Percentiles rank a stretch among this genome's conserved stretches.
Evolutionary conservation across 2,888 invertebrate species (phyloP).

Genomic region (Vanessa cardui): DNA sequence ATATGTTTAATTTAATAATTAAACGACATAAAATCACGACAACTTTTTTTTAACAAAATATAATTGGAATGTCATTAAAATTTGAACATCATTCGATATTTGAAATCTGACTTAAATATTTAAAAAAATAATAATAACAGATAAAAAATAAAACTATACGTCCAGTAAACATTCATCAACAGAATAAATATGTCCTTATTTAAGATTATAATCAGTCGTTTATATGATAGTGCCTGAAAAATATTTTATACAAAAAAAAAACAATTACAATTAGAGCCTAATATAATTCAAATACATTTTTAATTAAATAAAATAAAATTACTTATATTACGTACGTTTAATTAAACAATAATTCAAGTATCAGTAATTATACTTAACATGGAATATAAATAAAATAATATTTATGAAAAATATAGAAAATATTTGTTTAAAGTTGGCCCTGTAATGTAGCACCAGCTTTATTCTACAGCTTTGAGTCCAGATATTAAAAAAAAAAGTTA

Average conservation of each 20-base stretch:
- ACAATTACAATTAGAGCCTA: not conserved
- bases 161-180: slow-evolving; percentile 1
- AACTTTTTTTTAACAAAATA: too few relatives aligned
- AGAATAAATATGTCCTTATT: slow-evolving; percentile 24
- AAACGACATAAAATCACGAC: too few relatives aligned
- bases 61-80: too few relatives aligned
- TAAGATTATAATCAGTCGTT: slow-evolving; percentile 30
- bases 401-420: not conserved
- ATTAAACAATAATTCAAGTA: too few relatives aligned
- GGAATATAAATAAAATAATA: too few relatives aligned
- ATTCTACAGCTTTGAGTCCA: too few relatives aligned
- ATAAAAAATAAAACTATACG: slow-evolving; percentile 12
- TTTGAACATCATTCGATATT: not conserved
- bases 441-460: not conserved
- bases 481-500: too few relatives aligned
- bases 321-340: too few relatives aligned
- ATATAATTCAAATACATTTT: too few relatives aligned
- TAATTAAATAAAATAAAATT: too few relatives aligned
- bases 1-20: too few relatives aligned
- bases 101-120: not conserved
- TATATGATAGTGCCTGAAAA: slow-evolving; percentile 23
- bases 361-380: too few relatives aligned
- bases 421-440: not conserved
- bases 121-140: slow-evolving; percentile 8
- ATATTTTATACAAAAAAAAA: slow-evolving; percentile 9